These are phyloP conservation scores for Rhinatrema bivittatum DNA, from an alignment of 2,797 vertebrate species.

Conservation along the genomic window DNA sequence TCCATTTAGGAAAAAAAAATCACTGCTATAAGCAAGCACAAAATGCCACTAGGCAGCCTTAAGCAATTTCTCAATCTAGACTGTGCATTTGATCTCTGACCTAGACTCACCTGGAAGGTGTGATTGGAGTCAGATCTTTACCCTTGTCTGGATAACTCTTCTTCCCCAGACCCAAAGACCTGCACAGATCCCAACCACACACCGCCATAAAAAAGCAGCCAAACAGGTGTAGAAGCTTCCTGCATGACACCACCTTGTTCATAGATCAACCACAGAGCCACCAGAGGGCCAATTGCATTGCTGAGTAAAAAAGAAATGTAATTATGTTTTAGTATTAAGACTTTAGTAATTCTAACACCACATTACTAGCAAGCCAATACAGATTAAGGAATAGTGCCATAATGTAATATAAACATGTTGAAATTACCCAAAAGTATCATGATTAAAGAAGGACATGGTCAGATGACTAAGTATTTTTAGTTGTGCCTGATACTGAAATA, in stretches of 20 bases:
- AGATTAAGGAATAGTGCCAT: no score
- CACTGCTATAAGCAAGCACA: no score
- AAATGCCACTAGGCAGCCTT: no score
- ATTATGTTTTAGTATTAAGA: not conserved
- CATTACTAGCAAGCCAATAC: no score
- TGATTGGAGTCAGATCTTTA: constrained; percentile 96
- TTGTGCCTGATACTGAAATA: no score
- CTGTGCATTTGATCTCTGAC: not conserved
- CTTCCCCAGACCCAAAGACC: constrained; percentile 98
- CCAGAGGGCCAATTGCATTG: constrained; percentile 95
- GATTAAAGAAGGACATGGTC: no score
- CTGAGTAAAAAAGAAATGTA: constrained; percentile 40
- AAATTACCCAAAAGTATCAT: no score
- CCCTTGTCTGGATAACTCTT: constrained; percentile 97
- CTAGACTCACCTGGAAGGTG: constrained; percentile 96
- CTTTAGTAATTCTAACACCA: no score
- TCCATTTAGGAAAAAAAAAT: no score
- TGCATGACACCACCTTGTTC: constrained; percentile 83
- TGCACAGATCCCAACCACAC: constrained; percentile 86
- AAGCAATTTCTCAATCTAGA: no score
- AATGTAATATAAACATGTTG: no score
- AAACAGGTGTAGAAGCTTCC: constrained; percentile 80
- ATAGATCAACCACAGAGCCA: constrained; percentile 95
- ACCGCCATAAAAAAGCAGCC: constrained; percentile 93
- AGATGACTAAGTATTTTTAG: no score